Percentiles rank a stretch among this genome's conserved stretches.
phyloP scores from a whole-genome alignment of 92 coral and sea anemone genomes.

The Parazoanthus swiftii region DNA sequence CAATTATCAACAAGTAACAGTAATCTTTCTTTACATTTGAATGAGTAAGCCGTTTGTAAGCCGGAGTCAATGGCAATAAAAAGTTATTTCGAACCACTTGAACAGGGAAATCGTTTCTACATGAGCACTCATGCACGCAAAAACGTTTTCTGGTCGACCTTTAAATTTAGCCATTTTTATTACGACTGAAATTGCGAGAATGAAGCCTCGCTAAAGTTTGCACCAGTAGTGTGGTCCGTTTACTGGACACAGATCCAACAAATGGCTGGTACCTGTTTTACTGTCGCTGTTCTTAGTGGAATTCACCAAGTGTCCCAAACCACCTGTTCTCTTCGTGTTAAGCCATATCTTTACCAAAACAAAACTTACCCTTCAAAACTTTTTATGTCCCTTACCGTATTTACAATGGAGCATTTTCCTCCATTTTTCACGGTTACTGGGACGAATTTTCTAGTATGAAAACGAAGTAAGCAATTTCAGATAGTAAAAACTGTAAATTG shows the following conservation, averaged over 20 bases:
- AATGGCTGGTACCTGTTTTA: conserved; percentile 30
- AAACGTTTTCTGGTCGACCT: no score
- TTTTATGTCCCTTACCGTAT: background rate
- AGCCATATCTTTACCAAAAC: no score
- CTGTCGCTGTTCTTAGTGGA: background rate
- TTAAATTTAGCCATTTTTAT: no score
- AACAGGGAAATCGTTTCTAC: no score
- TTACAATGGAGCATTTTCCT: background rate
- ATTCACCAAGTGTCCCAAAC: background rate
- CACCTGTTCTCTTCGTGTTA: background rate
- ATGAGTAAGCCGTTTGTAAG: no score
- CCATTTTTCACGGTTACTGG: background rate
- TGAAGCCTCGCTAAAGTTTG: background rate
- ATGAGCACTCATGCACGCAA: no score
- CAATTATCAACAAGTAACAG: no score
- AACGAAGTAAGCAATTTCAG: background rate
- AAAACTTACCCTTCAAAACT: background rate
- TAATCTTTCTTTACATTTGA: no score
- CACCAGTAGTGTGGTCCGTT: background rate
- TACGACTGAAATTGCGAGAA: background rate
- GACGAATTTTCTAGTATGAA: background rate
- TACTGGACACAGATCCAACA: conserved; percentile 29
- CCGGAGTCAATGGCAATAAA: no score
- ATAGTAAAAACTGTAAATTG: background rate
- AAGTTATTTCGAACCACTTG: no score